Evolutionary conservation across 2,797 vertebrate genomes (phyloP), one percentile per base, ranked within the genome.

Genomic region (Balearica regulorum): DNA sequence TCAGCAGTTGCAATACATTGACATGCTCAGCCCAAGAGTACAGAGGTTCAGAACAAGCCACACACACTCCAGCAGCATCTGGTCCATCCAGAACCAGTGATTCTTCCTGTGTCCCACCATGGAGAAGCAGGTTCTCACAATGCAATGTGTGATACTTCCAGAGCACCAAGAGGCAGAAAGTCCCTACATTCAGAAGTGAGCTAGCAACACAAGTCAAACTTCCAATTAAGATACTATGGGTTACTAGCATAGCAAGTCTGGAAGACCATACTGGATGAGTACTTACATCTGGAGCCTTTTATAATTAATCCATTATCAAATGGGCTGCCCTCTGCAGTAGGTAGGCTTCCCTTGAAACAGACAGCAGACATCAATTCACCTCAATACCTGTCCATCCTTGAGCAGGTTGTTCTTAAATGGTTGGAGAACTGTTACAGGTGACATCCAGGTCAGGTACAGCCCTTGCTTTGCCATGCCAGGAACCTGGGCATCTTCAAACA

Each of bases 21-120:
- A 31, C 11, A 49, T 1, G 5, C 31, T 55, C 35, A 75, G 39
- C 35, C 25, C 25, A 55, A 31, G 17, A 84, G 35, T 2, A 46
- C 3, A 70, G n/a, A 31, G 13, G 37, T 44, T 81, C 31, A 49
- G 46, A 54, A 88, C 7, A 35, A 91, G 55, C 31, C 48, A 51
- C 15, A 20, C 4, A 19, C 13, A 18, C 29, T 16, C 11, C 39
- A n/a, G 60, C 26, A 69, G 33, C 24, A 35, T 62, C 26, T 10
- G 7, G 13, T 49, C 51, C 60, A 33, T 39, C 18, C 77, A 77
- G 16, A 76, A 20, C 4, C 49, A 78, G 46, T 2, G 7, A 72
- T 5, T 66, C 8, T 37, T 83, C 24, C 46, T 3, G 1, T 3
- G 6, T 11, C n/a, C 18, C 39, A 49, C 5, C 31, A 79, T 0